A percentile compares a stretch with the other conserved stretches of the same genome.
Evolutionary conservation across 2,888 invertebrate genomes (phyloP).

Genomic region (Acrocera orbiculus): DNA sequence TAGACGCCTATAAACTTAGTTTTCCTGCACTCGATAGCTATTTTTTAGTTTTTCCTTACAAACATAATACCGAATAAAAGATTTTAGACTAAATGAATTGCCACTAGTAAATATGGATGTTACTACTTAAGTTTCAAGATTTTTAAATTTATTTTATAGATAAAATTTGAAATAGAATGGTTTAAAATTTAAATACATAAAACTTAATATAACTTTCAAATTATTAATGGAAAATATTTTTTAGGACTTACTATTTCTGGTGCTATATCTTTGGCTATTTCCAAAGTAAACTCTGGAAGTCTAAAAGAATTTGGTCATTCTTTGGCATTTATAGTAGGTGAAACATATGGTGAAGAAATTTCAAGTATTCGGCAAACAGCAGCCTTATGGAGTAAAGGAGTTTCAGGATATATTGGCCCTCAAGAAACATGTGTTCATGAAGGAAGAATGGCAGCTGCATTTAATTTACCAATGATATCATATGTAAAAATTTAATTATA

Average conservation of each 20-base stretch:
- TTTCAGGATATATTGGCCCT: conserved; percentile 77
- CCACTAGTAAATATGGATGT: too few species aligned
- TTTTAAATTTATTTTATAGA: too few species aligned
- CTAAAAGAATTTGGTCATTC: conserved; percentile 45
- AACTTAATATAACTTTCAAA: too few species aligned
- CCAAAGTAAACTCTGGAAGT: conserved; percentile 54
- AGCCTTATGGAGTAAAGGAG: conserved; percentile 62
- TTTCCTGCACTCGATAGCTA: too few species aligned
- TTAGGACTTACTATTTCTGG: conserved; percentile 47
- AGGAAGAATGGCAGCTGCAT: conserved; percentile 81
- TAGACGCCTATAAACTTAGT: too few species aligned
- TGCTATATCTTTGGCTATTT: conserved; percentile 71
- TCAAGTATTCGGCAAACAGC: conserved; percentile 74
- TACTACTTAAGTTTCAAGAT: too few species aligned
- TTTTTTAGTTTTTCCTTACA: too few species aligned
- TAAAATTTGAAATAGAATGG: too few species aligned
- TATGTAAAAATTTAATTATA: conserved; percentile 51
- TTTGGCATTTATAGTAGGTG: conserved; percentile 64
- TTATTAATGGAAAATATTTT: neutral
- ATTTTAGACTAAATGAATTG: too few species aligned
- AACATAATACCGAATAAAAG: too few species aligned
- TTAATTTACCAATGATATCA: conserved; percentile 90
- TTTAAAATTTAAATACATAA: too few species aligned
- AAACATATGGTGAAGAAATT: conserved; percentile 80
- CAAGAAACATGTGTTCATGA: conserved; percentile 75